Percentiles rank a stretch among this genome's conserved stretches.
Conservation (phyloP, 1,140 invertebrate species). For the Fopius arisanus region DNA sequence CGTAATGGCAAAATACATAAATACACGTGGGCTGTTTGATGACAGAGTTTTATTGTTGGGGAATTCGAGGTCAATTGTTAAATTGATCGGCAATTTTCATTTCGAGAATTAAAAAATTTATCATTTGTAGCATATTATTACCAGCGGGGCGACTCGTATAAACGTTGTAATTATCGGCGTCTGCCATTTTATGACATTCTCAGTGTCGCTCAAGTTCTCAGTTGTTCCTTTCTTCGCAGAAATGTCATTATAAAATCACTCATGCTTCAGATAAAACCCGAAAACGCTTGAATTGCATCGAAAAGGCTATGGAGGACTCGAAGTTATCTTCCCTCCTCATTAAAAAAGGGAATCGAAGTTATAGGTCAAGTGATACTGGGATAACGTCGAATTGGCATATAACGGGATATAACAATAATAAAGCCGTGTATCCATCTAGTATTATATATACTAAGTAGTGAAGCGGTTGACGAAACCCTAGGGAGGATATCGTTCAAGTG, state of each 20-base stretch:
- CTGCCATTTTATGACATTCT: constrained; percentile 50
- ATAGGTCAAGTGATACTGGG: constrained; percentile 7
- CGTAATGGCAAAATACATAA: neutral
- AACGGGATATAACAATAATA: neutral
- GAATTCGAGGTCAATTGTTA: constrained; percentile 62
- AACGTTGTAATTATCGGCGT: constrained; percentile 58
- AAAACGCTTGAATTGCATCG: neutral
- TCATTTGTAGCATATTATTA: constrained; percentile 30
- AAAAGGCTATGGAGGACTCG: neutral
- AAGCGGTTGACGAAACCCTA: constrained; percentile 5
- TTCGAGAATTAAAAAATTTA: constrained; percentile 60
- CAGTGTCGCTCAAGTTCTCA: constrained; percentile 28
- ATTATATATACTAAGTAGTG: neutral
- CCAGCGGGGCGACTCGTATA: constrained; percentile 34
- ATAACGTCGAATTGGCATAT: constrained; percentile 7
- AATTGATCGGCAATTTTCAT: constrained; percentile 62
- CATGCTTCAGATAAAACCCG: neutral
- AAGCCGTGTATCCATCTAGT: neutral
- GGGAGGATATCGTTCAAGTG: constrained; percentile 29
- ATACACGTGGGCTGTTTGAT: constrained; percentile 45
- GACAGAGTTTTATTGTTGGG: constrained; percentile 54
- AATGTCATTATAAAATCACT: neutral
- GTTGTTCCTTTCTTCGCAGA: neutral
- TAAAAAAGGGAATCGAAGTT: neutral
- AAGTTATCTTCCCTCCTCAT: neutral